Conservation (phyloP, 2,797 vertebrate species). For the Ctenopoma multispine region DNA sequence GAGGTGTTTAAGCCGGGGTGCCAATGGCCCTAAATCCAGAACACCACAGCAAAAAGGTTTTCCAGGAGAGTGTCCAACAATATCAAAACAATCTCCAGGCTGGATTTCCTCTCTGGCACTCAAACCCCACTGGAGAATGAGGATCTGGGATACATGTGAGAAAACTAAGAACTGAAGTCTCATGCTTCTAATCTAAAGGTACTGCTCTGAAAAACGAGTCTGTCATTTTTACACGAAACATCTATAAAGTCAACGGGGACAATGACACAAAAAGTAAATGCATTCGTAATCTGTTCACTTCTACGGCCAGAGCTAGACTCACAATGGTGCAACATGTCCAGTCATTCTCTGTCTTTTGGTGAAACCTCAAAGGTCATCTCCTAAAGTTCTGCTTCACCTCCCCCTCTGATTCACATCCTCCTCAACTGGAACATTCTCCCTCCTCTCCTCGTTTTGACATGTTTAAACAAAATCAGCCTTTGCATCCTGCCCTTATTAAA, state of each 20-base stretch:
- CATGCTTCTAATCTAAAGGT: slow-evolving; percentile 34
- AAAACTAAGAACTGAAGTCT: slow-evolving; percentile 38
- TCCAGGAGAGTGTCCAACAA: slow-evolving; percentile 82
- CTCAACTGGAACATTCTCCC: slow-evolving; percentile 9
- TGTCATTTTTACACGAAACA: slow-evolving; percentile 35
- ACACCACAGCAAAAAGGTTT: slow-evolving; percentile 73
- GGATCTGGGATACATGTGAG: slow-evolving; percentile 67
- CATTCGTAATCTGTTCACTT: slow-evolving; percentile 4
- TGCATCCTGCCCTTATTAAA: slow-evolving; percentile 23
- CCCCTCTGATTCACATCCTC: slow-evolving; percentile 41
- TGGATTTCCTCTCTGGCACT: slow-evolving; percentile 78
- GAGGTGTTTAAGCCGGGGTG: slow-evolving; percentile 64
- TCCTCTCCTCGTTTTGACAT: slow-evolving; percentile 10
- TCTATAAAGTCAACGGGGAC: neutral
- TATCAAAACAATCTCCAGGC: slow-evolving; percentile 81
- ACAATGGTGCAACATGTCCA: slow-evolving; percentile 9
- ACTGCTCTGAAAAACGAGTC: slow-evolving; percentile 40
- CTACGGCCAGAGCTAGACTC: slow-evolving; percentile 19
- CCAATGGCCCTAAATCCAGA: slow-evolving; percentile 67
- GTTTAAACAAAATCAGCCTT: slow-evolving; percentile 46
- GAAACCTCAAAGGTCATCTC: slow-evolving; percentile 26
- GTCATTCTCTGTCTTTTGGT: slow-evolving; percentile 27
- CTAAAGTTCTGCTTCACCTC: slow-evolving; percentile 33
- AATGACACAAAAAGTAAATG: slow-evolving; percentile 19
- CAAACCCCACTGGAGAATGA: slow-evolving; percentile 44